Base-by-base conservation (phyloP, 2,797 vertebrate species). In the Taenioides sp. region DNA sequence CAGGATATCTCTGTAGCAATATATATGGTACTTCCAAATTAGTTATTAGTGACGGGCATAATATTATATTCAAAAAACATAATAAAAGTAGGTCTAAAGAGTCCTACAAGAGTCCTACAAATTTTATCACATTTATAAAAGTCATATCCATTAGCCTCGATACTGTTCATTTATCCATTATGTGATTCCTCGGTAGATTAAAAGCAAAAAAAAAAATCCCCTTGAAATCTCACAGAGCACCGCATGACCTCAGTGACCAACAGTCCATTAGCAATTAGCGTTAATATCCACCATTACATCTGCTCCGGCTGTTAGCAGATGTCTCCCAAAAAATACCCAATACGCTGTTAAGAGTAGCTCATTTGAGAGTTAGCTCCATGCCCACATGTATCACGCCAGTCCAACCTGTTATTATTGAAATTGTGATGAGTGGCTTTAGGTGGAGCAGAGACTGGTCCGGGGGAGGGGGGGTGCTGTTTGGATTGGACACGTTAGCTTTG, bases 401-500 rank as follows among this genome's bases (percentile, higher is more conserved):
- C 65, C 65, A 67, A 31, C 7, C 68, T 43, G 49, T 70, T 72
- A 69, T 77, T 70, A 76, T 82, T 69, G 65, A 72, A 80, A 79
- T 63, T 68, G 65, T 79, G 80, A 84, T 86, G 61, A 85, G 77
- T 70, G 70, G 72, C 62, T 75, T 78, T 76, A 75, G 82, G 85
- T 84, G 79, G 79, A 66, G 67, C 58, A 65, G 79, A 73, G 43
- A 64, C 80, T 82, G 86, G 83, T 80, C 77, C 80, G 72, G 78
- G 67, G 25, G 69, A 79, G 82, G 80, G 25, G 69, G 80, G 82
- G 80, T 86, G 72, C 70, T 76, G 66, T 86, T 83, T 85, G 80
- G 82, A 81, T 85, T 79, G 80, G 81, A 74, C 82, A 68, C 67
- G 72, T 77, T 77, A 72, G 81, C 80, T 83, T 80, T 86, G 82